A percentile compares a stretch with the other conserved stretches of the same genome.
These are phyloP conservation scores for Abramis brama DNA, from an alignment of 2,113 vertebrate species.

Conservation along the genomic window DNA sequence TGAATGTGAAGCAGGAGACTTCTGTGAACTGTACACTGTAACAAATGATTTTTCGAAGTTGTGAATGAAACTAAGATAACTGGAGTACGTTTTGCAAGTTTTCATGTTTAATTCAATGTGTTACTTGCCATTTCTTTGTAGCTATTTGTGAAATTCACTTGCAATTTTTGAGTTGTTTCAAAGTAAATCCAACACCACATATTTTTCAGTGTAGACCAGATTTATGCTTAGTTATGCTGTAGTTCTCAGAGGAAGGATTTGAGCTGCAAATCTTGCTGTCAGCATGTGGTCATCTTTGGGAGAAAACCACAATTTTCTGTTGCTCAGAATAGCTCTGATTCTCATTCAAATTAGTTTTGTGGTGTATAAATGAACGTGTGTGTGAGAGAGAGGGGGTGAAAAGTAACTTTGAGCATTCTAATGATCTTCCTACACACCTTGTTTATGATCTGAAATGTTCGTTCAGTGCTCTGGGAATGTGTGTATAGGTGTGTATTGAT, in stretches of 20 bases:
- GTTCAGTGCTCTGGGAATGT: conserved; percentile 8
- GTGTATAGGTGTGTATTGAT: background rate
- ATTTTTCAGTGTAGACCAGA: background rate
- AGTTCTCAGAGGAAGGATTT: background rate
- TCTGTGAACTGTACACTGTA: no score
- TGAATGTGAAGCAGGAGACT: background rate
- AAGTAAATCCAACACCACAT: background rate
- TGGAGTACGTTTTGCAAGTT: background rate
- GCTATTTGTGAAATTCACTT: background rate
- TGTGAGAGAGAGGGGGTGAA: background rate
- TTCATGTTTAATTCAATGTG: background rate
- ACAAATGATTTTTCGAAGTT: no score
- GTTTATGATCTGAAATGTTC: conserved; percentile 40
- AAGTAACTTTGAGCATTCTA: conserved; percentile 18
- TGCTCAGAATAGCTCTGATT: background rate
- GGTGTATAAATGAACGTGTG: background rate
- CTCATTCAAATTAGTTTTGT: background rate
- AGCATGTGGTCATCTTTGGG: background rate
- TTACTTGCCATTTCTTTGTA: background rate
- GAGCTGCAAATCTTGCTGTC: background rate
- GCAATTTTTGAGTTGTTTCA: background rate
- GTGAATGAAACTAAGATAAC: no score
- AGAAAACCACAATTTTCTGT: background rate
- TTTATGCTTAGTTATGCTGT: background rate
- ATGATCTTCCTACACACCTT: conserved; percentile 31